phyloP scores from a whole-genome alignment of 2,888 invertebrate species.

The Hofmannophila pseudospretella region DNA sequence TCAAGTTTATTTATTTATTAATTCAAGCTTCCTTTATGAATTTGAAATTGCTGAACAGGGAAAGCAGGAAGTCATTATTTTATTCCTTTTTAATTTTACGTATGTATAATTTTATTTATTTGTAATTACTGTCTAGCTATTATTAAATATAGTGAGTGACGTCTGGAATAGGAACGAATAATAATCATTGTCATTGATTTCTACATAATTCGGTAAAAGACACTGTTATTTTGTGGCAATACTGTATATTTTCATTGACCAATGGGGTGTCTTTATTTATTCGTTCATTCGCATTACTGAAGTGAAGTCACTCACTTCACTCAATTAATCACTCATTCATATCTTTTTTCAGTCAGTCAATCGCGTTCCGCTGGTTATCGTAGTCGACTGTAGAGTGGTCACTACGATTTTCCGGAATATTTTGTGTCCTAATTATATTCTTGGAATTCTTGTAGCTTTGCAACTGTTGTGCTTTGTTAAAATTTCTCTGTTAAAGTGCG shows the following conservation, averaged over 20 bases:
- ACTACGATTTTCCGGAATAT: constrained; percentile 57
- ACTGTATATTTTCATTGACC: background rate
- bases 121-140: too few species aligned
- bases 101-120: too few species aligned
- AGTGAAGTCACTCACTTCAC: too few species aligned
- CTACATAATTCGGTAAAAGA: too few species aligned
- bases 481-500: constrained; percentile 55
- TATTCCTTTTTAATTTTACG: too few species aligned
- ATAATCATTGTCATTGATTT: too few species aligned
- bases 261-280: constrained; percentile 1
- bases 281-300: background rate
- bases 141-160: too few species aligned
- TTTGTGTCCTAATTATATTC: constrained; percentile 37
- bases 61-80: too few species aligned
- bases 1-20: too few species aligned
- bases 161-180: too few species aligned
- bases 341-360: constrained; percentile 35
- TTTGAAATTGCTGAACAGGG: too few species aligned
- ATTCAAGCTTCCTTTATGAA: too few species aligned
- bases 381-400: constrained; percentile 59
- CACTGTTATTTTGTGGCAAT: constrained; percentile 4
- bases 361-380: constrained; percentile 55
- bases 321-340: constrained; percentile 12
- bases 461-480: constrained; percentile 35
- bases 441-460: constrained; percentile 25